A percentile compares a stretch with the other conserved stretches of the same genome.
These are phyloP conservation scores for Rhinolophus sinicus DNA, from an alignment of 2,113 vertebrate genomes.

Conservation along the genomic window DNA sequence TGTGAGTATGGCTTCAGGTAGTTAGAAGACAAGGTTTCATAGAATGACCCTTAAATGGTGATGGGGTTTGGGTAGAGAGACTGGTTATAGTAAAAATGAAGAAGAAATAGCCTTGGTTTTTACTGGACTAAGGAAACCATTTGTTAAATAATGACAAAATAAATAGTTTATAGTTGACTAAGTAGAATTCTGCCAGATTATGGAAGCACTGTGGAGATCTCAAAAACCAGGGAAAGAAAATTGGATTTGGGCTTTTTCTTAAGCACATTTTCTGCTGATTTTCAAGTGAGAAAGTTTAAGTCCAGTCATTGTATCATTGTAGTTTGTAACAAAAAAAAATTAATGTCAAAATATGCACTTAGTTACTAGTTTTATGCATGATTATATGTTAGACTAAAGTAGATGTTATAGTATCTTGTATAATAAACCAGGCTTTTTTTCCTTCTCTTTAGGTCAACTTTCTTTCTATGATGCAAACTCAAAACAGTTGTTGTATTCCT, in stretches of 20 bases:
- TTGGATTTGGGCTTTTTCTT: constrained; percentile 11
- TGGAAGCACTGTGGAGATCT: background rate
- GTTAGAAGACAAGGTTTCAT: background rate
- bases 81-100: background rate
- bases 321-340: constrained; percentile 34
- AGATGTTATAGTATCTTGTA: background rate
- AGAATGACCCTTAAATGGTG: constrained; percentile 17
- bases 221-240: constrained; percentile 3
- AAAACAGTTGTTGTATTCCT: constrained; percentile 92
- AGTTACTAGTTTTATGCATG: constrained; percentile 15
- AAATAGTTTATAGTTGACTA: constrained; percentile 6
- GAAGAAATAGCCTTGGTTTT: constrained; percentile 22
- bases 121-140: background rate
- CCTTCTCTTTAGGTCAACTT: constrained; percentile 89
- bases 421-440: constrained; percentile 51
- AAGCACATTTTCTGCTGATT: background rate
- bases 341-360: background rate
- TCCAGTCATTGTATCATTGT: background rate
- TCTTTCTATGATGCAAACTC: constrained; percentile 92
- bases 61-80: background rate
- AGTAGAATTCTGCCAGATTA: background rate
- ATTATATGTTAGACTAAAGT: constrained; percentile 12
- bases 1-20: background rate
- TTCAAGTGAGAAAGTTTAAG: constrained; percentile 41
- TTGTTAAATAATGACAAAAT: constrained; percentile 41